These are phyloP conservation scores for Drosophila orosa DNA, from an alignment of 1,140 invertebrate genomes.

Conservation along the genomic window DNA sequence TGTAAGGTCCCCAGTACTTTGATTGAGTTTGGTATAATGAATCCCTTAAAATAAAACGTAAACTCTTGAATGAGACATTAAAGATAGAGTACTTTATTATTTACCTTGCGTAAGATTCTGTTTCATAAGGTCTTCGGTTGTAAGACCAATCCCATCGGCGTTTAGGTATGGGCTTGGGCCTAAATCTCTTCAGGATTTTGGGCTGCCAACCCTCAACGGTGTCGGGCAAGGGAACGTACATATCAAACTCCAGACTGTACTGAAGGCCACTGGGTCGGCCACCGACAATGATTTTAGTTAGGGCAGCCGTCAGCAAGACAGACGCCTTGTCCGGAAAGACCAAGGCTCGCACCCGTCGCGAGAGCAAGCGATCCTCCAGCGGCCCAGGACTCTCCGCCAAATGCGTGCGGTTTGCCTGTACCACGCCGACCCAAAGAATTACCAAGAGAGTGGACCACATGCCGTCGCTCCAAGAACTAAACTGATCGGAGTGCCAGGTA, in stretches of 20 bases:
- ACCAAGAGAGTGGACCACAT: slow-evolving; percentile 31
- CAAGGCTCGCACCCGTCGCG: slow-evolving; percentile 50
- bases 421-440: slow-evolving; percentile 4
- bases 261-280: slow-evolving; percentile 62
- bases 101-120: slow-evolving; percentile 19
- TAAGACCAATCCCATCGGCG: slow-evolving; percentile 49
- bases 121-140: slow-evolving; percentile 11
- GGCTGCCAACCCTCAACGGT: slow-evolving; percentile 65
- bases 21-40: neutral
- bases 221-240: slow-evolving; percentile 60
- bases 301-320: slow-evolving; percentile 53
- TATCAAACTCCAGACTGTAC: slow-evolving; percentile 69
- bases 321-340: slow-evolving; percentile 59
- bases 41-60: neutral
- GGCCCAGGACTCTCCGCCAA: neutral
- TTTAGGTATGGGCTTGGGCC: slow-evolving; percentile 4
- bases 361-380: slow-evolving; percentile 18
- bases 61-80: neutral
- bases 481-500: slow-evolving; percentile 34
- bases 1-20: neutral
- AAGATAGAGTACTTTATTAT: neutral
- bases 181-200: slow-evolving; percentile 37
- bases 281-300: slow-evolving; percentile 67
- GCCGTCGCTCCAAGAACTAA: slow-evolving; percentile 19
- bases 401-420: slow-evolving; percentile 14